A percentile compares a stretch with the other conserved stretches of the same genome.
Conservation (phyloP, 2,113 vertebrate species). For the Phyllostomus discolor region DNA sequence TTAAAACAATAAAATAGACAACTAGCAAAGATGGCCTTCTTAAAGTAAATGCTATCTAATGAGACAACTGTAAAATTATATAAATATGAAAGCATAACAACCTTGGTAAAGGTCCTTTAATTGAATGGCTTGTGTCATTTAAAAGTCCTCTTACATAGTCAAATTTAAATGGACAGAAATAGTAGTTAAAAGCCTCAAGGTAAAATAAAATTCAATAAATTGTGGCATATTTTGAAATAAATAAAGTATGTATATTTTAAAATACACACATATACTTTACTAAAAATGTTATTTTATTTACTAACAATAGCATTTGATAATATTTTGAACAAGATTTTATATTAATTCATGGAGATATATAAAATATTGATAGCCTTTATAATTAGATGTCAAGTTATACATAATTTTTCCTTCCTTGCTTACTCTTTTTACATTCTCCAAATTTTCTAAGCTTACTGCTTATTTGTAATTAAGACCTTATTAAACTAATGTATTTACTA, state of each 20-base stretch:
- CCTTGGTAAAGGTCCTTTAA: conserved; percentile 49
- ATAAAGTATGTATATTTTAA: not conserved
- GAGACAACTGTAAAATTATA: conserved; percentile 53
- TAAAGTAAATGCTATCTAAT: conserved; percentile 43
- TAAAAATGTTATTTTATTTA: not conserved
- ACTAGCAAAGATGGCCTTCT: conserved; percentile 31
- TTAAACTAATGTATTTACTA: not conserved
- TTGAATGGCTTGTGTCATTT: conserved; percentile 35
- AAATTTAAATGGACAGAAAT: conserved; percentile 19
- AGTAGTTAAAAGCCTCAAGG: not conserved
- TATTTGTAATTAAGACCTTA: not conserved
- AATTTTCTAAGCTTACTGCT: not conserved
- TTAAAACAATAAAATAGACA: conserved; percentile 35
- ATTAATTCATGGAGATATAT: not conserved
- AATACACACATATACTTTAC: not conserved
- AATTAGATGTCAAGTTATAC: not conserved
- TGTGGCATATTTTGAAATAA: not conserved
- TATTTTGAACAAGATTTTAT: not conserved
- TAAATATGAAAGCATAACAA: conserved; percentile 49
- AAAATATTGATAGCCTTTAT: not conserved
- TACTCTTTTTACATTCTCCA: not conserved
- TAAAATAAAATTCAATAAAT: not conserved
- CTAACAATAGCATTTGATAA: not conserved
- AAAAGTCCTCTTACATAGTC: not conserved
- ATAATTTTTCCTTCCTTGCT: not conserved